A percentile compares a stretch with the other conserved stretches of the same genome.
Conservation (phyloP, 2,888 invertebrate genomes). For the Rhamphomyia laevipes region DNA sequence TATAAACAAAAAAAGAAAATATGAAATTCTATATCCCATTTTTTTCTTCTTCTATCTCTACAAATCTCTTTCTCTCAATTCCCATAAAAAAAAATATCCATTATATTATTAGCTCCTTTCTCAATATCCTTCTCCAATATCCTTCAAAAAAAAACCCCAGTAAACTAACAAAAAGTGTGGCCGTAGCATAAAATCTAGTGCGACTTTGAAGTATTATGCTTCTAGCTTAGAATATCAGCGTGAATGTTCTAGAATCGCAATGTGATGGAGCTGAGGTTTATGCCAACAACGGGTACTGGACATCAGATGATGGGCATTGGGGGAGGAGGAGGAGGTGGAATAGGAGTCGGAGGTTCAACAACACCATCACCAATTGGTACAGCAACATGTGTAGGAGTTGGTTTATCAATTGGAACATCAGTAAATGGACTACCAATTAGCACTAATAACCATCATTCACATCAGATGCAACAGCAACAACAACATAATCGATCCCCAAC, state of each 20-base stretch:
- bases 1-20: too few relatives aligned
- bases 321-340: constrained; percentile 16
- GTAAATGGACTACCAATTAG: too few relatives aligned
- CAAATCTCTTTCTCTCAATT: too few relatives aligned
- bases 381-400: not conserved
- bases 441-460: constrained; percentile 1
- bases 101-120: not conserved
- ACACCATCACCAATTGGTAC: not conserved
- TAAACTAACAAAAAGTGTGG: constrained; percentile 9
- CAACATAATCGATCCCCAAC: constrained; percentile 5
- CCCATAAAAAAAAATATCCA: too few relatives aligned
- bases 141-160: not conserved
- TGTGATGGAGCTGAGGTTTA: constrained; percentile 37
- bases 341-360: not conserved
- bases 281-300: constrained; percentile 21
- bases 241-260: constrained; percentile 38
- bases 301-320: constrained; percentile 13
- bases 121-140: not conserved
- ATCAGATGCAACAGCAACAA: constrained; percentile 11
- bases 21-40: too few relatives aligned
- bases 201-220: constrained; percentile 21
- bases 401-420: too few relatives aligned
- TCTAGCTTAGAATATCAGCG: constrained; percentile 31
- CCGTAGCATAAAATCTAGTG: constrained; percentile 15
- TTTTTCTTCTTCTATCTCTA: too few relatives aligned